A percentile compares a stretch with the other conserved stretches of the same genome.
These are phyloP conservation scores for Leptonema lineaticorne DNA, from an alignment of 1,140 invertebrate species.

Conservation along the genomic window DNA sequence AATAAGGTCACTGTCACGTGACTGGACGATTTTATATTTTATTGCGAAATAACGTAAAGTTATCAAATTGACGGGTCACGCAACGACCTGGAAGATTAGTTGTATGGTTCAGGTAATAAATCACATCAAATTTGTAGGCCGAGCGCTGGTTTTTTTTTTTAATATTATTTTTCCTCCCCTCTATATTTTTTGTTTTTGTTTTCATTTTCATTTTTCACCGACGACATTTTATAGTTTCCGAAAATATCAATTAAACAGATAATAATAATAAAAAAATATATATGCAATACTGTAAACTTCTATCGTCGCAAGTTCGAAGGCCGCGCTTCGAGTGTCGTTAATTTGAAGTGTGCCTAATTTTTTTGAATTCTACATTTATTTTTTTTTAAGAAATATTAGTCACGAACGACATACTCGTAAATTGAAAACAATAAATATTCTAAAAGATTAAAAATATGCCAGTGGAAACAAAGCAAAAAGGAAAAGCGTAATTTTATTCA, in stretches of 20 bases:
- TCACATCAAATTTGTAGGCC: constrained; percentile 15
- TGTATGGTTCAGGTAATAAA: constrained; percentile 18
- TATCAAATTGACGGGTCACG: constrained; percentile 19
- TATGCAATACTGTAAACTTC: too few relatives aligned
- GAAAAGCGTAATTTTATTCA: constrained; percentile 13
- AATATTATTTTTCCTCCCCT: too few relatives aligned
- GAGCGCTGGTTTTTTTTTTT: neutral
- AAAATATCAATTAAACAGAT: constrained; percentile 1
- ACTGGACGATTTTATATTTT: constrained; percentile 14
- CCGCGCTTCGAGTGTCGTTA: too few relatives aligned
- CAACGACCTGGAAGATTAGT: constrained; percentile 12
- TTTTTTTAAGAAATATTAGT: neutral
- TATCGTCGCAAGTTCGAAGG: too few relatives aligned
- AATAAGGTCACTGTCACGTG: constrained; percentile 19
- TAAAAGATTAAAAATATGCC: constrained; percentile 9
- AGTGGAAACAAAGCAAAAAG: too few relatives aligned
- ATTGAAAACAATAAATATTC: constrained; percentile 18
- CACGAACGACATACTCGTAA: neutral
- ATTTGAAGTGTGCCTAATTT: neutral
- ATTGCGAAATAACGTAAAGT: constrained; percentile 15
- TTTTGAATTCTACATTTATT: neutral
- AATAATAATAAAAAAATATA: neutral
- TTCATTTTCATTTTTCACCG: neutral
- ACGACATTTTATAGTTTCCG: neutral
- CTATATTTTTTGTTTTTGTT: neutral